Conservation (phyloP, 1,140 invertebrate species). For the Ceratosolen solmsi region DNA sequence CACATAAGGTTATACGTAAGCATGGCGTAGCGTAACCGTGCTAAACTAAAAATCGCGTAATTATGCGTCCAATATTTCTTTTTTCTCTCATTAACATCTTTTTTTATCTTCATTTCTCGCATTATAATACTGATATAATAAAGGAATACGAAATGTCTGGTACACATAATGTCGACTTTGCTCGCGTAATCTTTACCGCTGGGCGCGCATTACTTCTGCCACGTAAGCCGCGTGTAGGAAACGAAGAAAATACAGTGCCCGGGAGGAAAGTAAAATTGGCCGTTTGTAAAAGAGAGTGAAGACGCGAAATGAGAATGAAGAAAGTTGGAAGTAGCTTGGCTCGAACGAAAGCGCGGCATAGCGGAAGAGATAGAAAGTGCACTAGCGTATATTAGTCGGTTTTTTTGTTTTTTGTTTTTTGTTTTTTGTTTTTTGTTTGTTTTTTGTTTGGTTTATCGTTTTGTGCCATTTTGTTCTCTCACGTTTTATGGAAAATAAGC, state of each 20-base stretch:
- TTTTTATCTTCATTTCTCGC: background rate
- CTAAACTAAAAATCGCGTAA: conserved; percentile 16
- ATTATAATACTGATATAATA: conserved; percentile 13
- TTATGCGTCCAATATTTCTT: background rate
- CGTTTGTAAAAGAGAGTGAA: conserved; percentile 34
- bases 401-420: too few relatives aligned
- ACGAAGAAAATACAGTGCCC: background rate
- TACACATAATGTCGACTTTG: background rate
- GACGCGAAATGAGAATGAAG: conserved; percentile 36
- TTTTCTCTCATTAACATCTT: too few relatives aligned
- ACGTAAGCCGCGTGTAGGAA: background rate
- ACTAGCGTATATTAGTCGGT: conserved; percentile 10
- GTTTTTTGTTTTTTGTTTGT: too few relatives aligned
- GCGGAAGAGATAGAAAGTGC: conserved; percentile 43
- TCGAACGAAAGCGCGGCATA: conserved; percentile 16
- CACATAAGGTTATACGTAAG: conserved; percentile 34
- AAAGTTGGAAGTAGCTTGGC: conserved; percentile 28
- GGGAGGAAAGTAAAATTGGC: conserved; percentile 37
- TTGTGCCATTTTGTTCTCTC: too few relatives aligned
- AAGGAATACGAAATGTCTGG: background rate
- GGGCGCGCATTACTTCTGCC: background rate
- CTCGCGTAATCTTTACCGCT: background rate
- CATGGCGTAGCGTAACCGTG: background rate
- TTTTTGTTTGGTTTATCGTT: too few relatives aligned
- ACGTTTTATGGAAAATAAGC: conserved; percentile 8